Evolutionary conservation across 2,113 vertebrate species (phyloP), one percentile per base, ranked within the genome.

Genomic region (Cyanistes caeruleus): DNA sequence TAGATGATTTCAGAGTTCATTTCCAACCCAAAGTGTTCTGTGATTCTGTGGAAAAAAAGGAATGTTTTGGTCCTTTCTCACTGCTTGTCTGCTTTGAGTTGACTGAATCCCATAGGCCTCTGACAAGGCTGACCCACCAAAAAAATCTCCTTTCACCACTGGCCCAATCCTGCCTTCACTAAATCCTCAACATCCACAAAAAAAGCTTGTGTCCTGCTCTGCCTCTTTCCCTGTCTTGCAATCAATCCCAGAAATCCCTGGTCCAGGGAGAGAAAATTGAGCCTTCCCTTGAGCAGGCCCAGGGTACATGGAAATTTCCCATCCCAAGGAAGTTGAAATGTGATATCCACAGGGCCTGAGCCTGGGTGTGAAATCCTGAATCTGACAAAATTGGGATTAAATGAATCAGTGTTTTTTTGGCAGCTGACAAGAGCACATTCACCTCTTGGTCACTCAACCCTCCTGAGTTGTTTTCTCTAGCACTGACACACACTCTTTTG

Each of bases 361-460:
- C 43, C 31, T 64, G 10, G 63, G 30, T 48, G 41, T 60, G 39
- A 74, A 96, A 78, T 25, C 4, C 48, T 41, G 52, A 74, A 48
- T 80, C 46, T 55, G 65, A 46, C 5, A 0, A 0, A 64, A 25
- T 1, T 6, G 7, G 23, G 5, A 48, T 70, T 48, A 13, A 65
- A 52, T 53, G 43, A 43, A 12, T 31, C 53, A 56, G 33, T 27
- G n/a, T 0, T 48, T 72, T 74, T 55, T 68, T 63, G 30, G 19
- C 30, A 75, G 33, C 35, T 78, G 43, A 43, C 30, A 74, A 85
- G 8, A 84, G 23, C 24, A 31, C 3, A 0, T 86, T 84, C 43
- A 51, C 39, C 49, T 68, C 37, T 52, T 62, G 44, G 43, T 69
- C 51, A 17, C 55, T 91, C 74, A 65, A 1, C 21, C 27, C n/a